phyloP scores from a whole-genome alignment of 2,113 vertebrate species.

The Paedocypris sp. region DNA sequence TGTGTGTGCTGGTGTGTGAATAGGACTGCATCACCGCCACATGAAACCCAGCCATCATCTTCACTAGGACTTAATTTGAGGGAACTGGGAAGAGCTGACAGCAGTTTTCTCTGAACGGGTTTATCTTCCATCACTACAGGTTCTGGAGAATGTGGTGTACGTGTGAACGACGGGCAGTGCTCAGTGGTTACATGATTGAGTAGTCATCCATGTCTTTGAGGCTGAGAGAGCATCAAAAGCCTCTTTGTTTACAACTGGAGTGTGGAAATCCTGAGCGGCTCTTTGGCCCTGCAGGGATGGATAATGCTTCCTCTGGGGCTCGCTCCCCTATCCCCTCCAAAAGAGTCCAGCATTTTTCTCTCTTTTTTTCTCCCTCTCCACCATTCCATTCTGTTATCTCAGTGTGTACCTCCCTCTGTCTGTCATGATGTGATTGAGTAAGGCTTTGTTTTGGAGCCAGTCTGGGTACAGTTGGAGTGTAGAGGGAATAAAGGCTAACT shows the following conservation, averaged over 20 bases:
- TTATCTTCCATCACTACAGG: too few relatives aligned
- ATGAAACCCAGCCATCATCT: too few relatives aligned
- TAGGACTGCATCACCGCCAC: too few relatives aligned
- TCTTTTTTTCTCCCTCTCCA: background rate
- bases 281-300: conserved; percentile 14
- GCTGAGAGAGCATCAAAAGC: conserved; percentile 44
- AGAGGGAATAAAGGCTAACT: conserved; percentile 4
- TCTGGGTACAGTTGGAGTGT: conserved; percentile 10
- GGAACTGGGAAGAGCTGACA: too few relatives aligned
- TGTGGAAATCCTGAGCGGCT: conserved; percentile 37
- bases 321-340: background rate
- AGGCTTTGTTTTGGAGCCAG: conserved; percentile 8
- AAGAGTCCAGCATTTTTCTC: conserved; percentile 5
- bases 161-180: conserved; percentile 3
- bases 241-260: conserved; percentile 46
- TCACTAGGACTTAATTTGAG: too few relatives aligned
- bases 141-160: too few relatives aligned
- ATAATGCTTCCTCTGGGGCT: conserved; percentile 32
- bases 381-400: background rate
- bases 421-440: conserved; percentile 15
- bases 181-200: conserved; percentile 43
- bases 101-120: too few relatives aligned
- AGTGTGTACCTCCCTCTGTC: background rate
- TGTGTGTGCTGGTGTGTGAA: too few relatives aligned
- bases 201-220: conserved; percentile 37